Evolutionary conservation across 64 coral and sea anemone species (phyloP), one percentile per base, ranked within the genome.

Genomic region (Catalaphyllia jardinei): DNA sequence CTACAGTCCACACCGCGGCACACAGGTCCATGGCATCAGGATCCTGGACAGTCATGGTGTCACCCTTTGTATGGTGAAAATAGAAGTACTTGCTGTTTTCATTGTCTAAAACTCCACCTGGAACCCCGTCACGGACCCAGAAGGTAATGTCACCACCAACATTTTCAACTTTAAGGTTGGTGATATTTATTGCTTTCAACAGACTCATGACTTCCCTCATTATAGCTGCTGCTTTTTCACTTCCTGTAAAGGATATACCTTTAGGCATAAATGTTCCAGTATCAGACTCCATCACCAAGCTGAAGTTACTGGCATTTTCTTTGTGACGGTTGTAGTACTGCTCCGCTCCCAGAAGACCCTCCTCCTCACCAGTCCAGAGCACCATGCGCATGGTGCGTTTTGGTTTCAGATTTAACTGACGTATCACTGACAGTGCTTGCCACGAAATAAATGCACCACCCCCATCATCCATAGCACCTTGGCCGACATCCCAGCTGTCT

Each of bases 401-500:
- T 65, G 97, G 93, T 54, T 89, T 88, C 33, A 99, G 91, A 11
- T 93, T 91, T 10, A 99, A 86, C 75, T 95, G 90, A 38, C 88
- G 89, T 31, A 99, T 91, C 35, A 95, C 79, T 62, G 97, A 99
- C 3, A 99, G 79, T 14, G 91, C 97, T 79, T 95, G 93, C 94
- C 93, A 95, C 22, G 97, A 99, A 42, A 99, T 99, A 19, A 99
- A 99, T 2, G 97, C 97, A 29, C 97, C 97, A 0, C 93, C 97
- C 2, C 97, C 97, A 93, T 99, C 97, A 90, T 99, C 97, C 97
- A 99, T 99, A 1, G 97, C 97, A 67, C 97, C 97, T 73, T 95
- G 93, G 65, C 97, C 97, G 62, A 99, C 97, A 91, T 99, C 97
- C 97, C 97, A 99, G 82, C 97, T 99, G 67, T 99, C 97, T 28